Base-by-base conservation (phyloP, 2,797 vertebrate genomes). In the Gymnothorax reevesii region DNA sequence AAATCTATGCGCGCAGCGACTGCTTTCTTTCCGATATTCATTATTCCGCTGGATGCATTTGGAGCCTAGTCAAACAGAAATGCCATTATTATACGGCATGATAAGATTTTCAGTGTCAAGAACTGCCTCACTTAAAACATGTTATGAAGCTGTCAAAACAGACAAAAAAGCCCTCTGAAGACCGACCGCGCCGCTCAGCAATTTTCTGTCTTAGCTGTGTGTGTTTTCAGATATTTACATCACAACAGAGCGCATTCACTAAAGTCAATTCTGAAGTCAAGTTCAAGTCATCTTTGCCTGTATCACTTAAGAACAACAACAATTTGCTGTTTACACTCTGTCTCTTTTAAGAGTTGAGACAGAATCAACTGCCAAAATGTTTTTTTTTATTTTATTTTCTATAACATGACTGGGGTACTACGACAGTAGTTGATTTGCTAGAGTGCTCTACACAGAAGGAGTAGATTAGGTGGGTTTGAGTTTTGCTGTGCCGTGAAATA, bases 371-470 rank as follows among this genome's bases (percentile, higher is more conserved):
- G 10, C 42, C 7, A n/a, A 4, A 52, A 80, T 42, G 33, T 42
- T 8, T 8, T 13, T 13, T 13, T 20, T 20, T n/a, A n/a, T n/a
- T n/a, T n/a, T n/a, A 55, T 84, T 73, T 87, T 91, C 91, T 89
- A 87, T 83, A 62, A 33, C 69, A 85, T 79, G 87, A 88, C 59
- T 62, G 88, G 80, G 82, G 22, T 84, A 88, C 88, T 87, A 86
- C 87, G 91, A 87, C 77, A 87, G 91, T 88, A 79, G 88, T 83
- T 55, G 82, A 86, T 90, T 87, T 60, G 91, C 90, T 88, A 89
- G 89, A 90, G 88, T 84, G 89, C 2, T n/a, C 90, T 82, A 57
- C n/a, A 60, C 22, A 22, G 85, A 20, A 54, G 42, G 13, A 33
- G 79, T 71, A n/a, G 57, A 75, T 89, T 93, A 95, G 25, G 1